These are phyloP conservation scores for Sceloporus undulatus DNA, from an alignment of 2,113 vertebrate species.

Conservation along the genomic window DNA sequence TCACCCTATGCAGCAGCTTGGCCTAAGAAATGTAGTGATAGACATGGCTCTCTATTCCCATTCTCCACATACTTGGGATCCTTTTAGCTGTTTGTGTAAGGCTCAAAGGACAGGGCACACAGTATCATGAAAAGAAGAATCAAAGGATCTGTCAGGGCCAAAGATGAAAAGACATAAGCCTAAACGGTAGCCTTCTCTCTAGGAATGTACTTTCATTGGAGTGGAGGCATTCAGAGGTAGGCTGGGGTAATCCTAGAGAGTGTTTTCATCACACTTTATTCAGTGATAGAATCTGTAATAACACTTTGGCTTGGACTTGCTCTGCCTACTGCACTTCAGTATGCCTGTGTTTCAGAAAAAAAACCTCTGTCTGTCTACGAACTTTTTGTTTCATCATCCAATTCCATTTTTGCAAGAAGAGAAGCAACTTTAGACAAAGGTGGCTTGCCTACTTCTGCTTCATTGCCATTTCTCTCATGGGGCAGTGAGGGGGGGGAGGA, in stretches of 20 bases:
- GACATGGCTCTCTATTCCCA: neutral
- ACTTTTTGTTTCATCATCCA: neutral
- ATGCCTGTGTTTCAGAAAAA: neutral
- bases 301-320: neutral
- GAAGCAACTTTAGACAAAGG: neutral
- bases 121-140: neutral
- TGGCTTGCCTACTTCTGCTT: neutral
- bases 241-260: neutral
- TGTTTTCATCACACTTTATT: neutral
- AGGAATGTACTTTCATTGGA: neutral
- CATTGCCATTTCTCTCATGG: neutral
- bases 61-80: neutral
- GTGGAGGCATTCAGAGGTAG: neutral
- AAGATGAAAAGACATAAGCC: neutral
- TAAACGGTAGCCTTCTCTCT: neutral
- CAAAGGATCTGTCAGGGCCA: neutral
- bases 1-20: neutral
- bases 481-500: neutral
- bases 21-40: neutral
- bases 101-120: neutral
- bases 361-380: neutral
- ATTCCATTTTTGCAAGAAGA: neutral
- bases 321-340: neutral
- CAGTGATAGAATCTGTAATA: neutral
- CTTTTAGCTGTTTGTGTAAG: neutral